Evolutionary conservation across 2,113 vertebrate genomes (phyloP).

Genomic region (Oryzias celebensis): DNA sequence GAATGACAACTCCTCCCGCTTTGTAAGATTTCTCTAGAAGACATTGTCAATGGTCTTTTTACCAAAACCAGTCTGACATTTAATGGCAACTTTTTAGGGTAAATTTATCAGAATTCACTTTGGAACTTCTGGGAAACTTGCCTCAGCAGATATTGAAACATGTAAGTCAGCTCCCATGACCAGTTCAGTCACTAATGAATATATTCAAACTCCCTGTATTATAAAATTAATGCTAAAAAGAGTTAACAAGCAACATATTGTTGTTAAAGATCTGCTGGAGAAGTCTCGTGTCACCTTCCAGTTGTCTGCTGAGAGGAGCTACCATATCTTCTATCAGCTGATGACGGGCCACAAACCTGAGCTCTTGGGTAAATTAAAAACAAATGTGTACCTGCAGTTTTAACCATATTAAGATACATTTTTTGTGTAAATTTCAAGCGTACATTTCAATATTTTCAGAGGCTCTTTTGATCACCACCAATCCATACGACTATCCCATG

Average conservation of each 20-base stretch:
- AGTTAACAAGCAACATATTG: neutral
- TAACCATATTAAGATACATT: neutral
- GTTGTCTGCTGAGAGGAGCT: constrained; percentile 36
- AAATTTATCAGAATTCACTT: constrained; percentile 53
- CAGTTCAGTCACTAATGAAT: neutral
- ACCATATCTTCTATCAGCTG: constrained; percentile 37
- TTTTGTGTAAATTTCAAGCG: too few relatives aligned
- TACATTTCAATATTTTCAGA: constrained; percentile 25
- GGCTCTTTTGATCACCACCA: constrained; percentile 64
- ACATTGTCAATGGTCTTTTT: neutral
- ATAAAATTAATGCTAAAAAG: neutral
- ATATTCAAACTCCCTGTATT: neutral
- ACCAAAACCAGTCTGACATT: neutral
- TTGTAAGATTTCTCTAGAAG: constrained; percentile 71
- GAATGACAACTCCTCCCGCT: constrained; percentile 87
- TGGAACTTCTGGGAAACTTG: constrained; percentile 24
- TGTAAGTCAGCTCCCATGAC: constrained; percentile 15
- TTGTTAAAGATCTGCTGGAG: constrained; percentile 35
- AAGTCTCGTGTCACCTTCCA: constrained; percentile 41
- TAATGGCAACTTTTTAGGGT: constrained; percentile 26
- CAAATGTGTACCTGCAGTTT: neutral
- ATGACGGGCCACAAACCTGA: constrained; percentile 41
- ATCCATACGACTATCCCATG: constrained; percentile 63
- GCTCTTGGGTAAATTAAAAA: constrained; percentile 13
- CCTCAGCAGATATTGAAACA: constrained; percentile 52